Evolutionary conservation across 2,888 invertebrate genomes (phyloP), one percentile per base, ranked within the genome.

Genomic region (Spodoptera exigua): DNA sequence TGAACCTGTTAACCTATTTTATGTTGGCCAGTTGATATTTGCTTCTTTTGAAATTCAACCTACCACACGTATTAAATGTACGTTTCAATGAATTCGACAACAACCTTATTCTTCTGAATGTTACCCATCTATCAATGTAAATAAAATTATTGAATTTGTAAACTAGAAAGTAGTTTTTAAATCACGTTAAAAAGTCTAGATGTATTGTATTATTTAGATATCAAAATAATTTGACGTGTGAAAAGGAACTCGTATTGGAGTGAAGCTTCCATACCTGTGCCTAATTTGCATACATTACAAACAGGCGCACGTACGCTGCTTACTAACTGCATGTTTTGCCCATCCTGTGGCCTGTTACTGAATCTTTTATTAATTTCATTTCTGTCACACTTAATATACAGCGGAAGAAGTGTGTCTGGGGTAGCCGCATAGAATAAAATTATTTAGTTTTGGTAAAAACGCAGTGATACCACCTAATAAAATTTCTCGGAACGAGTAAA

Each of bases 211-310:
- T 61, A 62, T n/a, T n/a, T 62, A 55, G 55, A 61, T 64, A 70
- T 61, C 54, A 62, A 54, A 74, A 67, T 70, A 72, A 27, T 27
- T 27, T 72, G 71, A 79, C 69, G 71, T 74, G 74, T 76, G 79
- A 81, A 78, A 78, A 73, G 73, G 78, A 70, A 70, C 59, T 60
- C 61, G 17, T 41, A 65, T 46, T 52, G 57, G 48, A 54, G 64
- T 67, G 74, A 74, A 79, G 80, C 79, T 76, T 64, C 78, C 77
- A 79, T 79, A 79, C 79, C 74, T 70, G 78, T 74, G 68, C 80
- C 76, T 83, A 83, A 84, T 88, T 87, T 86, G 85, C 86, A 88
- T 88, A 81, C 85, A 72, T 82, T 85, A 87, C 79, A 76, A 78
- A 74, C 76, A 75, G 70, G 70, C 71, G 69, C 69, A 73, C 83